Evolutionary conservation across 2,797 vertebrate species (phyloP), one percentile per base, ranked within the genome.

Genomic region (Sebastes kiyomatsui): DNA sequence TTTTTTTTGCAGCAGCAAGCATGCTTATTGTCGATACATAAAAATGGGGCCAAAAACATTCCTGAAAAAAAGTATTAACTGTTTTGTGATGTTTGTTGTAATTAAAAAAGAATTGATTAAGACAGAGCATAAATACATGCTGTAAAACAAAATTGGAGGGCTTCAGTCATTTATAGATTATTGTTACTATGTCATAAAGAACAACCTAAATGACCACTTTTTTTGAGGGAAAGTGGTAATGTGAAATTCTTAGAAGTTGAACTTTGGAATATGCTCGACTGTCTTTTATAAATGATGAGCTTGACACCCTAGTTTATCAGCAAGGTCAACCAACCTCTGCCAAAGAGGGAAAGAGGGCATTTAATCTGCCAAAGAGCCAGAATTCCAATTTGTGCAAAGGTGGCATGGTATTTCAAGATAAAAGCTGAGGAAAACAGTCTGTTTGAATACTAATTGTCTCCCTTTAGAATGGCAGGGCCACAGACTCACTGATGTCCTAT

Each of bases 361-460:
- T 88, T 85, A 87, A 87, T 87, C 87, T 83, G 62, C 81, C 72
- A 87, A 84, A 91, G 77, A 88, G 80, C 72, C 75, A 59, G 65
- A 82, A 86, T 86, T 91, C 84, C 73, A 92, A 84, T 92, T 88
- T 91, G 71, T 80, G 81, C 70, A 75, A 91, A 89, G 88, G 89
- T 90, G 87, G 67, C 83, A 18, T 88, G 83, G 77, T 79, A 75
- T 86, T 89, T 81, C 13, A 59, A 88, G 90, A 93, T 92, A 90
- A 93, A 88, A 89, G 70, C 64, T 80, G 68, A 83, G 66, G 83
- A 90, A 93, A 90, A 90, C 4, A 10, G 16, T 38, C 67, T 9
- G 79, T 90, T 75, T 82, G 85, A 93, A 94, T 90, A 75, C 85
- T 83, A 90, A 90, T 92, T 85, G 86, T 87, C 80, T 87, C 64